A percentile compares a stretch with the other conserved stretches of the same genome.
Conservation (phyloP, 2,888 invertebrate genomes). For the Amorpha juglandis region DNA sequence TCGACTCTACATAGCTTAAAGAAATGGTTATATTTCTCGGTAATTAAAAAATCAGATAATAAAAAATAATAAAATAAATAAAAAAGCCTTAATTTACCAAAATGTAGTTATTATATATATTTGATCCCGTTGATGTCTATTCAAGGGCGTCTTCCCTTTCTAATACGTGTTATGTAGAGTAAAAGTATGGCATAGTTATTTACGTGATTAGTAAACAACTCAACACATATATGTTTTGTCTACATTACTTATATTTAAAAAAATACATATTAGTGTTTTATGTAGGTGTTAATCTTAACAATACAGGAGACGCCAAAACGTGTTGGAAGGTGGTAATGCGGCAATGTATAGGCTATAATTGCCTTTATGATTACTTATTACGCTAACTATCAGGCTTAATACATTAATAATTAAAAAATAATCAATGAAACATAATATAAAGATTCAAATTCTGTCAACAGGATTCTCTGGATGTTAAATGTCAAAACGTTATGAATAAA, state of each 20-base stretch:
- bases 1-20: not conserved
- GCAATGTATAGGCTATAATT: not conserved
- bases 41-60: not conserved
- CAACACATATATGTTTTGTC: not conserved
- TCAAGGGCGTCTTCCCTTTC: constrained; percentile 49
- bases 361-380: not conserved
- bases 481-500: too few relatives aligned
- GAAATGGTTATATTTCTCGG: not conserved
- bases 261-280: not conserved
- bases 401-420: too few relatives aligned
- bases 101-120: not conserved
- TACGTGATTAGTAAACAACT: not conserved
- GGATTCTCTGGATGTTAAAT: too few relatives aligned
- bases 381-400: too few relatives aligned
- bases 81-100: not conserved
- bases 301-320: not conserved
- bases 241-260: not conserved
- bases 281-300: too few relatives aligned
- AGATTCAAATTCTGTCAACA: not conserved
- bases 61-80: not conserved
- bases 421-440: too few relatives aligned
- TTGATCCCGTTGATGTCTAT: constrained; percentile 66
- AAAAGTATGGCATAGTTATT: not conserved
- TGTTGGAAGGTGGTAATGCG: not conserved
- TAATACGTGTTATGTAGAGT: constrained; percentile 20